These are phyloP conservation scores for Pseudocheirus occidentalis DNA, from an alignment of 2,797 vertebrate species.

Conservation along the genomic window DNA sequence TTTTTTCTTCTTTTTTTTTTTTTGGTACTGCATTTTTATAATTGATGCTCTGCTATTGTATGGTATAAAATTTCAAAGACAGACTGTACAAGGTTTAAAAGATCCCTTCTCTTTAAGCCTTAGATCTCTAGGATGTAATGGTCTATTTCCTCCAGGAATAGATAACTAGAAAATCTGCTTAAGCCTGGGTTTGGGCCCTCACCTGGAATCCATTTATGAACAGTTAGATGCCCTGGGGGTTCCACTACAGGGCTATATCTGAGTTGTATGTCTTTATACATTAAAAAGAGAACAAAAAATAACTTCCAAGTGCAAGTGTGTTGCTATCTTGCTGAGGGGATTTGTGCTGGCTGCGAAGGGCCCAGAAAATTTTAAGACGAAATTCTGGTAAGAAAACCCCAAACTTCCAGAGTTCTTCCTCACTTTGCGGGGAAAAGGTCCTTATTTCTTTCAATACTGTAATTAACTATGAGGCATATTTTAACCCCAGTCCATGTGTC, in stretches of 20 bases:
- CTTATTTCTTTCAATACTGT: constrained; percentile 26
- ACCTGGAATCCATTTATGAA: neutral
- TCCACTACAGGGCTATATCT: neutral
- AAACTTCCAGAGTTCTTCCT: neutral
- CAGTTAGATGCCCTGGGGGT: neutral
- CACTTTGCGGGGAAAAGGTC: neutral
- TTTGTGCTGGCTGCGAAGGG: neutral
- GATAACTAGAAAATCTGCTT: neutral
- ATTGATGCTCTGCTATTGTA: neutral
- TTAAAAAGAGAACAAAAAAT: neutral
- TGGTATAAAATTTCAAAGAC: neutral
- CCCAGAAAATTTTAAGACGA: neutral
- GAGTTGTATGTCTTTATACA: neutral
- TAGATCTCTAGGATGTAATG: neutral
- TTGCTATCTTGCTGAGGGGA: neutral
- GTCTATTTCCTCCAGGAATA: neutral
- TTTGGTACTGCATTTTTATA: neutral
- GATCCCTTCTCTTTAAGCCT: neutral
- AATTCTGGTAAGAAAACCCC: neutral
- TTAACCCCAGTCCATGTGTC: neutral
- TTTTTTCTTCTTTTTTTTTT: neutral
- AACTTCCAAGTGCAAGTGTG: fast-evolving
- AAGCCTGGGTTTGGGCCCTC: neutral
- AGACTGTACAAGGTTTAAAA: neutral
- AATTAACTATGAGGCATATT: neutral